Conservation (phyloP, 35 echinoderm and acorn worm genomes). For the Amphiura filiformis region DNA sequence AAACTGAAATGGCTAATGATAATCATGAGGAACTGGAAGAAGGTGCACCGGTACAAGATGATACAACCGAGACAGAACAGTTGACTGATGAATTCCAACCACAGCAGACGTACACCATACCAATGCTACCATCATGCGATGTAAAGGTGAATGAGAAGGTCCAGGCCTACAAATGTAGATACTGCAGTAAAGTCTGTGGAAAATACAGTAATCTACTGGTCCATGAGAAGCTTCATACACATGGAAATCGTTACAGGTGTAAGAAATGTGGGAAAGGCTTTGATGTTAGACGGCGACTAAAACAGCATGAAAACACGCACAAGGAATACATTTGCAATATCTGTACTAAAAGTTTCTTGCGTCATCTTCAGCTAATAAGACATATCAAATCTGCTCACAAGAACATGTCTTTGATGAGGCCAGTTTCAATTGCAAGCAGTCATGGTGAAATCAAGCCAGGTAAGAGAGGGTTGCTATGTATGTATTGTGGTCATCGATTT, state of each 20-base stretch:
- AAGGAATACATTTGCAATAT: neutral
- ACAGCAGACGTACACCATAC: neutral
- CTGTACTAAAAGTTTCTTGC: constrained; percentile 3
- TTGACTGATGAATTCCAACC: neutral
- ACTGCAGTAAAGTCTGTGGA: neutral
- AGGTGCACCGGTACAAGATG: no score
- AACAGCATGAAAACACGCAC: constrained; percentile 10
- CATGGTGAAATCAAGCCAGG: neutral
- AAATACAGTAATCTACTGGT: neutral
- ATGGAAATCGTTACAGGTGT: neutral
- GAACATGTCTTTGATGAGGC: neutral
- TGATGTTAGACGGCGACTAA: neutral
- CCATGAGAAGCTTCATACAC: neutral
- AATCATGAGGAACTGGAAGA: no score
- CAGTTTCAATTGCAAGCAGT: neutral
- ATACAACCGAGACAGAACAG: neutral
- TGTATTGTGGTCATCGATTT: neutral
- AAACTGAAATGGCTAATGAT: no score
- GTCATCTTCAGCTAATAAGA: neutral
- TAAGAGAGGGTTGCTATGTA: neutral
- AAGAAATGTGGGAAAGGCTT: constrained; percentile 4
- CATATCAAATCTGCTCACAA: neutral
- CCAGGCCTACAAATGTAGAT: neutral
- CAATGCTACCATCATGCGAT: neutral
- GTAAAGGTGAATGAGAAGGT: neutral